These are phyloP conservation scores for Lordiphosa andalusiaca DNA, from an alignment of 2,888 invertebrate species.

Conservation along the genomic window DNA sequence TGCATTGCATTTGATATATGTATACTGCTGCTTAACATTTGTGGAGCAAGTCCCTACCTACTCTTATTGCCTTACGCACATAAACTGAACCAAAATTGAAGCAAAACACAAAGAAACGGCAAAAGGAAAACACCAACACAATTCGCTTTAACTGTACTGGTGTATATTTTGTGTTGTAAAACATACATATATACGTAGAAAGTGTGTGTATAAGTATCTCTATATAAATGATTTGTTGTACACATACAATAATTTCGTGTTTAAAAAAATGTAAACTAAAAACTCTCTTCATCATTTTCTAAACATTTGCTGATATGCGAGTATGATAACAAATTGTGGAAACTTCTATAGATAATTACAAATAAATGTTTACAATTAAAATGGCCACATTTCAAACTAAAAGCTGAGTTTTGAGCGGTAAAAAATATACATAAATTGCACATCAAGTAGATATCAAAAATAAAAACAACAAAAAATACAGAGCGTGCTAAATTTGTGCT, in stretches of 20 bases:
- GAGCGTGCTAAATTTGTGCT: background rate
- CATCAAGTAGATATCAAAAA: background rate
- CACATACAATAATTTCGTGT: conserved; percentile 33
- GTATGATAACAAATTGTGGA: conserved; percentile 39
- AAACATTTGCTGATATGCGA: conserved; percentile 48
- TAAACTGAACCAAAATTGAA: conserved; percentile 8
- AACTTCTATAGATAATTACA: conserved; percentile 29
- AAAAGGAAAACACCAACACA: too few relatives aligned
- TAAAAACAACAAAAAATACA: background rate
- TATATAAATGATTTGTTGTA: conserved; percentile 26
- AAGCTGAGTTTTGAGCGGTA: conserved; percentile 21
- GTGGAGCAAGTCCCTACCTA: conserved; percentile 6
- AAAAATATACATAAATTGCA: conserved; percentile 1
- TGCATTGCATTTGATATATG: conserved; percentile 34
- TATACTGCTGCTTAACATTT: conserved; percentile 4
- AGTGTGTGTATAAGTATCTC: conserved; percentile 19
- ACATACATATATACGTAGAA: conserved; percentile 21
- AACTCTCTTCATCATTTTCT: conserved; percentile 26
- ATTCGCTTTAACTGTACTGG: background rate
- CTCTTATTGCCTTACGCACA: conserved; percentile 61
- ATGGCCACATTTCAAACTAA: conserved; percentile 59
- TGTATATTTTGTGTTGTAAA: conserved; percentile 44
- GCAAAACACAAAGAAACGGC: too few relatives aligned
- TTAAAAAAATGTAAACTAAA: conserved; percentile 23
- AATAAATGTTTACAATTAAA: conserved; percentile 30